Base-by-base conservation (phyloP, 2,888 invertebrate genomes). In the Andrena trimmerana region DNA sequence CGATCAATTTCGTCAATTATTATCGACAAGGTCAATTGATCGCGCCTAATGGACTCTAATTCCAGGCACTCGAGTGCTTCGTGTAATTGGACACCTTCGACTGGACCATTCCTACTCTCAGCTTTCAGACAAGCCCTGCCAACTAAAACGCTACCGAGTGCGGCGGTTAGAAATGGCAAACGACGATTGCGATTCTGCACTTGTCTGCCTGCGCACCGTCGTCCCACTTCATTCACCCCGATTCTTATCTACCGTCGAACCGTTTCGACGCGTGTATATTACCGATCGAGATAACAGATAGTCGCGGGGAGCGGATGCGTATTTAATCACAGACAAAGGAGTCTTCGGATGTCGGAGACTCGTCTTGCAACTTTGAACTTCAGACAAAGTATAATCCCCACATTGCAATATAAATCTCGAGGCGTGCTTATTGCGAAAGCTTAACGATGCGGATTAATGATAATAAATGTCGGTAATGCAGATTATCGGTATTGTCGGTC, bases 81-180 rank as follows among this genome's bases (percentile, higher is more conserved):
- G 8, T 52, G 57, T 57, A 57, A 57, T 57, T 57, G 27, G 57
- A 36, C 33, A 36, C 54, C 36, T 16, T 20, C 13, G 27, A 57
- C 57, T 57, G 33, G 13, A 65, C 42, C 31, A 74, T 31, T 79
- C 62, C 65, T 42, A 60, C 70, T 74, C 66, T 70, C 59, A 70
- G 74, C 52, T 29, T 10, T 80, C 1, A 2, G 20, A 48, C n/a
- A 70, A 71, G n/a, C 68, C 50, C 36, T 75, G 75, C 57, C 71
- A 80, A 82, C 54, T 52, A 42, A 24, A 68, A 7, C 73, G 27
- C n/a, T 42, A 36, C 36, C 27, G 33, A 31, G 16, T 33, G 6
- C 42, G 6, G 16, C 29, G 24, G 10, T 59, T 24, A 27, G 33
- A 57, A 78, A 78, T 65, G 54, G 33, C 52, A 52, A 31, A 42